These are phyloP conservation scores for Oreotrochilus melanogaster DNA, from an alignment of 2,113 vertebrate genomes.

Conservation along the genomic window DNA sequence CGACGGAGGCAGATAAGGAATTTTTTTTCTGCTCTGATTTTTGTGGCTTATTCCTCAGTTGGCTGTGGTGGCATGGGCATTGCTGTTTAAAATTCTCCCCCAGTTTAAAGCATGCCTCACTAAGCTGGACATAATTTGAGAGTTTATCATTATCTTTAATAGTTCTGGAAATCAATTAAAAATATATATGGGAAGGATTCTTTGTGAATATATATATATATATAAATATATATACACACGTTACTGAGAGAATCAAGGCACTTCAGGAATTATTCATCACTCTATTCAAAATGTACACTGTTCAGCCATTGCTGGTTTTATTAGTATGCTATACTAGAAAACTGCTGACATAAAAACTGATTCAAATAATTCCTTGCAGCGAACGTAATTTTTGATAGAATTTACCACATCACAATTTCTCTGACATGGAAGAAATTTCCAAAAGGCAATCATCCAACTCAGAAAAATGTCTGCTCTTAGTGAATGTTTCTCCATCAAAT, in stretches of 20 bases:
- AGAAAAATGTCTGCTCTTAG: not conserved
- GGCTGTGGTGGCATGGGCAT: no score
- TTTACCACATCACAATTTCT: not conserved
- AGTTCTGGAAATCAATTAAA: not conserved
- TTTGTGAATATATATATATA: not conserved
- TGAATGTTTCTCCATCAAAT: not conserved
- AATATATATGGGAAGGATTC: not conserved
- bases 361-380: not conserved
- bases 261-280: not conserved
- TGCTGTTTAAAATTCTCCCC: no score
- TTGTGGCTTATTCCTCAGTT: no score
- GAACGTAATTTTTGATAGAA: not conserved
- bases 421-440: not conserved
- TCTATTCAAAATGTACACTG: not conserved
- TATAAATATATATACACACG: no score
- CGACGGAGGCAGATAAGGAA: no score
- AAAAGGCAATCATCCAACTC: not conserved
- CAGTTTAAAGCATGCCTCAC: no score
- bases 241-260: not conserved
- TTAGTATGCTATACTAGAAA: not conserved
- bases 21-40: no score
- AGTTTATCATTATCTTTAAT: not conserved
- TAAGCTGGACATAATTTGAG: not conserved
- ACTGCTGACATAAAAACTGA: not conserved
- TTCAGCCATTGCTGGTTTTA: not conserved